A percentile compares a stretch with the other conserved stretches of the same genome.
These are phyloP conservation scores for Saiga tatarica DNA, from an alignment of 2,113 vertebrate genomes.

Conservation along the genomic window DNA sequence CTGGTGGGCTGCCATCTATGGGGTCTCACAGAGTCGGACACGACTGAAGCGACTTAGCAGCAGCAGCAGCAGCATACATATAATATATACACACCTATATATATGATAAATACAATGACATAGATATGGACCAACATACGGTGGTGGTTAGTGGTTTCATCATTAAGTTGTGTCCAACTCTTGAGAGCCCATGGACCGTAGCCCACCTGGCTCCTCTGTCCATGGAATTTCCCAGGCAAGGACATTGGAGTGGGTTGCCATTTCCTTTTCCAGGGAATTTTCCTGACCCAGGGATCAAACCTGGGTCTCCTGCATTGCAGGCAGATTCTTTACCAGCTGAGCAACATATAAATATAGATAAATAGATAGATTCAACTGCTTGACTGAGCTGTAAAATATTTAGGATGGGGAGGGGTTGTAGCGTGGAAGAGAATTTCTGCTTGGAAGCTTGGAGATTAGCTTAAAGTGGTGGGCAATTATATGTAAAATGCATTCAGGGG, in stretches of 20 bases:
- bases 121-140: background rate
- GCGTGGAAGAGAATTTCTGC: background rate
- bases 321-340: background rate
- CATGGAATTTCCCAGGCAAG: background rate
- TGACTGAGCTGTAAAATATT: background rate
- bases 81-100: background rate
- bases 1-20: no score
- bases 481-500: background rate
- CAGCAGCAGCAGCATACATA: background rate
- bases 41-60: no score
- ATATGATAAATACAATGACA: background rate
- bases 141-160: background rate
- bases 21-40: no score
- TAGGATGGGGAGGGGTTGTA: background rate
- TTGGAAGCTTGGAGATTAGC: background rate
- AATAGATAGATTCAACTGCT: background rate
- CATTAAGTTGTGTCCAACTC: background rate
- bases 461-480: background rate
- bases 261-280: background rate
- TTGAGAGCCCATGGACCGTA: accelerated
- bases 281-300: background rate
- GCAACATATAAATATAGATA: background rate
- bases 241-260: background rate
- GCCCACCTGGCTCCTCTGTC: background rate
- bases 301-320: background rate